Conservation (phyloP, 1,140 invertebrate genomes). For the Zeugodacus cucurbitae region DNA sequence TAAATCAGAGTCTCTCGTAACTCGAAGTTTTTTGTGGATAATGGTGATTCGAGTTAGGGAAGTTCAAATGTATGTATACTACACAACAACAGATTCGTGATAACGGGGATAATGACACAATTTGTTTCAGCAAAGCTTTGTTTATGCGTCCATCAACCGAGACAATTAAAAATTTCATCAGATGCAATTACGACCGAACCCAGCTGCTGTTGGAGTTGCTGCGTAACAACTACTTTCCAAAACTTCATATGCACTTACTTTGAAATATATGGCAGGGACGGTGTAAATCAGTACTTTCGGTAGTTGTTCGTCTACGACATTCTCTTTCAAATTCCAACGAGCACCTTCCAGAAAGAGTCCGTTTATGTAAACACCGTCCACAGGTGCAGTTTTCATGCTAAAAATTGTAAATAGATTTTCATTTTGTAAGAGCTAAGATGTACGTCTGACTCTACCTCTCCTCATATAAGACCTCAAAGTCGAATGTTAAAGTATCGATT, state of each 20-base stretch:
- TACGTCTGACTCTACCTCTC: slow-evolving; percentile 67
- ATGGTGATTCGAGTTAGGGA: too few relatives aligned
- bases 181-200: too few relatives aligned
- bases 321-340: slow-evolving; percentile 77
- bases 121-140: too few relatives aligned
- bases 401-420: slow-evolving; percentile 36
- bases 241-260: slow-evolving; percentile 47
- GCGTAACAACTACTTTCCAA: too few relatives aligned
- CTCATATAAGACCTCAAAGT: slow-evolving; percentile 75
- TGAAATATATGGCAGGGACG: slow-evolving; percentile 82
- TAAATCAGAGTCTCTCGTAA: too few relatives aligned
- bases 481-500: slow-evolving; percentile 86
- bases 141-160: too few relatives aligned
- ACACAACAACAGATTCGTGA: too few relatives aligned
- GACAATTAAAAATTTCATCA: too few relatives aligned
- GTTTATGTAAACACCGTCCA: slow-evolving; percentile 83
- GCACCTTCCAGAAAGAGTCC: slow-evolving; percentile 88
- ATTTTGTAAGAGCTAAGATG: neutral
- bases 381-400: slow-evolving; percentile 66
- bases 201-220: too few relatives aligned
- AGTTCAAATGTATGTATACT: too few relatives aligned
- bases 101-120: too few relatives aligned
- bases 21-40: too few relatives aligned
- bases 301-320: slow-evolving; percentile 77
- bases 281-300: slow-evolving; percentile 85